A percentile compares a stretch with the other conserved stretches of the same genome.
Evolutionary conservation across 2,797 vertebrate species (phyloP).

Genomic region (Melanotaenia nigrans): DNA sequence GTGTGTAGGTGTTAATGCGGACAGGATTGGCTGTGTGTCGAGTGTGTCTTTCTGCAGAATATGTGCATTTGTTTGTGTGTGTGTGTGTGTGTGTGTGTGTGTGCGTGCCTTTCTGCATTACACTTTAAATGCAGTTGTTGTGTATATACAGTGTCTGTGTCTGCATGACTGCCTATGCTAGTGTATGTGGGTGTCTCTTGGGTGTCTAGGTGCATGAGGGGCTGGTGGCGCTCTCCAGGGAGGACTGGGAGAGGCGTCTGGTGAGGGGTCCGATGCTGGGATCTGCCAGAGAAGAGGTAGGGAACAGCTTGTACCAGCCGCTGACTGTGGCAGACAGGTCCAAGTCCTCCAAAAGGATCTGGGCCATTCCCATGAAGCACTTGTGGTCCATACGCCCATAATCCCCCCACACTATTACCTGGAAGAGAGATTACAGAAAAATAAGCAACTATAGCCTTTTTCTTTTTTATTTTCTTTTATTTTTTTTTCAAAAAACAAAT

Average conservation of each 20-base stretch:
- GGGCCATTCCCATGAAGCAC: conserved; percentile 99
- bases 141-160: conserved; percentile 74
- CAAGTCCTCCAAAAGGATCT: conserved; percentile 97
- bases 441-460: neutral
- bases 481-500: neutral
- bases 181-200: conserved; percentile 39
- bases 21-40: conserved; percentile 27
- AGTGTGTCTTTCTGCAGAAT: conserved; percentile 42
- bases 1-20: conserved; percentile 18
- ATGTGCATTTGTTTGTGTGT: conserved; percentile 13
- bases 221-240: conserved; percentile 97
- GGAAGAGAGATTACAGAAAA: neutral
- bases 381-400: conserved; percentile 99
- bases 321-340: conserved; percentile 89
- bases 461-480: neutral
- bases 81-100: conserved; percentile 34
- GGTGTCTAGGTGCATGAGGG: conserved; percentile 91
- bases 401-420: conserved; percentile 98
- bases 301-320: conserved; percentile 99
- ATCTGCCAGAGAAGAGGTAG: conserved; percentile 97
- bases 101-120: conserved; percentile 53
- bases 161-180: conserved; percentile 50
- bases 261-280: conserved; percentile 94
- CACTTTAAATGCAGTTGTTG: conserved; percentile 60
- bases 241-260: conserved; percentile 96